phyloP scores from a whole-genome alignment of 2,888 invertebrate species.

The Rhamphomyia laevipes region DNA sequence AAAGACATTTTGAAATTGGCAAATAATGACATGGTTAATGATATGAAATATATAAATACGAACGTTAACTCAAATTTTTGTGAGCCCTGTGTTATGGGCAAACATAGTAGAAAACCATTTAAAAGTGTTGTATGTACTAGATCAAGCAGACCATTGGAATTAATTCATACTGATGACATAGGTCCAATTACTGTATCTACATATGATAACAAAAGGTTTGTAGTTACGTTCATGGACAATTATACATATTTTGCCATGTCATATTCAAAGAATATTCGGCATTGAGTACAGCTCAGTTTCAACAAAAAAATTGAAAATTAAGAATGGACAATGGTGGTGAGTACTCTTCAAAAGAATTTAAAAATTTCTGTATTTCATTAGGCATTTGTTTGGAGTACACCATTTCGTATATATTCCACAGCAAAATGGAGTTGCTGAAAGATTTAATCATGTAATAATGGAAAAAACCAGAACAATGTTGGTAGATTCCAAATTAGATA shows the following conservation, averaged over 20 bases:
- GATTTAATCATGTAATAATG: constrained; percentile 6
- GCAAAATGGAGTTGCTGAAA: constrained; percentile 9
- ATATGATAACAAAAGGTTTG: constrained; percentile 17
- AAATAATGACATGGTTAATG: not conserved
- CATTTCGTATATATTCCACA: constrained; percentile 9
- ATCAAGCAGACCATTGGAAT: constrained; percentile 12
- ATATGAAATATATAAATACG: not conserved
- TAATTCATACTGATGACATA: constrained; percentile 23
- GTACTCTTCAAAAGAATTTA: constrained; percentile 16
- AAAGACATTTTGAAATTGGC: not conserved
- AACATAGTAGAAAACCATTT: constrained; percentile 16
- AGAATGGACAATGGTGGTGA: constrained; percentile 17
- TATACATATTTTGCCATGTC: constrained; percentile 18
- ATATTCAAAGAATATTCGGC: constrained; percentile 9
- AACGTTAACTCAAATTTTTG: constrained; percentile 1
- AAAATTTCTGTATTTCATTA: constrained; percentile 14
- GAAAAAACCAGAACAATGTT: constrained; percentile 10
- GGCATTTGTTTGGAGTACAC: constrained; percentile 18
- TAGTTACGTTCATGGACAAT: constrained; percentile 25
- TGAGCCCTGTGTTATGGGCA: constrained; percentile 17
- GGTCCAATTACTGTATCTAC: constrained; percentile 21
- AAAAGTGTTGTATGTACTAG: constrained; percentile 11
- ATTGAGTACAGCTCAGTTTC: constrained; percentile 6
- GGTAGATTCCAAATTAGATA: constrained; percentile 7
- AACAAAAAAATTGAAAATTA: constrained; percentile 5